Evolutionary conservation across 2,797 vertebrate species (phyloP).

Genomic region (Danio kyathit): DNA sequence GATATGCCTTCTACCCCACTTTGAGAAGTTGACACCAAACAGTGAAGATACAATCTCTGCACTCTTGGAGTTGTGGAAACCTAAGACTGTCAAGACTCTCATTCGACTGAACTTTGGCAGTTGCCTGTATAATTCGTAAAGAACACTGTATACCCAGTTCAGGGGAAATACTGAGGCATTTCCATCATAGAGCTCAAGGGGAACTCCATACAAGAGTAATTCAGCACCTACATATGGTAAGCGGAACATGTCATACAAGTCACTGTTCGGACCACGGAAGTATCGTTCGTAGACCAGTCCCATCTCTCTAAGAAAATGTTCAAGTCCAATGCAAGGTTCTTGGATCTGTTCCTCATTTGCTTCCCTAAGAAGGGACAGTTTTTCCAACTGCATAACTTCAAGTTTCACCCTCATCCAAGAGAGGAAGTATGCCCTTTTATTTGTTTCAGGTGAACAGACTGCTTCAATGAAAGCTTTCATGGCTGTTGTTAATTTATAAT

Average conservation of each 20-base stretch:
- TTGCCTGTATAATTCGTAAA: constrained; percentile 79
- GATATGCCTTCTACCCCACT: constrained; percentile 62
- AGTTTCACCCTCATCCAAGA: constrained; percentile 83
- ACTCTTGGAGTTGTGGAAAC: constrained; percentile 68
- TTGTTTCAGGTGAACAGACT: constrained; percentile 70
- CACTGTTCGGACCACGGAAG: constrained; percentile 63
- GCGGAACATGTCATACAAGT: constrained; percentile 71
- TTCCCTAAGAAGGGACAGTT: constrained; percentile 43
- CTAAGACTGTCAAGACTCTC: constrained; percentile 78
- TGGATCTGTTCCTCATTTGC: constrained; percentile 30
- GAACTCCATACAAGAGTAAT: constrained; percentile 80
- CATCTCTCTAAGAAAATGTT: constrained; percentile 87
- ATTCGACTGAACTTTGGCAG: constrained; percentile 71
- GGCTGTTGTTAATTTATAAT: constrained; percentile 72
- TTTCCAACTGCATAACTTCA: constrained; percentile 65
- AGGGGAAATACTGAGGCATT: constrained; percentile 80
- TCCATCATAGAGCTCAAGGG: constrained; percentile 85
- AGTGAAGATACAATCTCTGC: constrained; percentile 71
- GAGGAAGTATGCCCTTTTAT: constrained; percentile 81
- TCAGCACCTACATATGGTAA: constrained; percentile 81
- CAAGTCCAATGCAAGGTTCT: constrained; percentile 72
- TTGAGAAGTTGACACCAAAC: constrained; percentile 80
- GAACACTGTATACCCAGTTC: constrained; percentile 79
- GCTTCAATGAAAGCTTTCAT: constrained; percentile 79
- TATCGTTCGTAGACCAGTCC: constrained; percentile 83